These are phyloP conservation scores for Noturus placidus DNA, from an alignment of 2,113 vertebrate species.

Conservation along the genomic window DNA sequence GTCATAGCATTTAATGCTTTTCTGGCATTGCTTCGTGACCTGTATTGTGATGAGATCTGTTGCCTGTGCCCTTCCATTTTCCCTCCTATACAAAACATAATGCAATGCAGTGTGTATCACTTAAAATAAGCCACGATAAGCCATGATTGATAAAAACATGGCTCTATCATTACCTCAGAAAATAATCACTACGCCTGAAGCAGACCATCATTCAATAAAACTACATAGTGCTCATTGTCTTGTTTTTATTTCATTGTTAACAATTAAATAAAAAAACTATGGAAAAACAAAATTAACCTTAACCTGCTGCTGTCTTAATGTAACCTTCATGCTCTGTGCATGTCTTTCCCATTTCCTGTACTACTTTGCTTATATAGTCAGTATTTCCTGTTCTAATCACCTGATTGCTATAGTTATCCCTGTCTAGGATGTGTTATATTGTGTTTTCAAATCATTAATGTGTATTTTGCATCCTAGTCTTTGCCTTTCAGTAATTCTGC, in stretches of 20 bases:
- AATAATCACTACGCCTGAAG: neutral
- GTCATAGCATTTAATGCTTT: neutral
- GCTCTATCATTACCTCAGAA: neutral
- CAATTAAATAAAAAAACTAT: neutral
- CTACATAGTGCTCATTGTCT: neutral
- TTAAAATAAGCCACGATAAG: neutral
- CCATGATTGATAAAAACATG: neutral
- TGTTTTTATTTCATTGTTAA: neutral
- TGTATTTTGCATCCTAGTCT: too few relatives aligned
- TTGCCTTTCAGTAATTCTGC: too few relatives aligned
- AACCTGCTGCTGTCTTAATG: too few relatives aligned
- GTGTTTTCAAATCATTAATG: too few relatives aligned
- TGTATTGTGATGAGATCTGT: neutral
- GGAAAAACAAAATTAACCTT: neutral
- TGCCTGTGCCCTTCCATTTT: neutral
- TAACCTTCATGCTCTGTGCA: too few relatives aligned
- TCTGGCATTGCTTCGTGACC: neutral
- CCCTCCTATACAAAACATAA: neutral
- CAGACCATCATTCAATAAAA: neutral
- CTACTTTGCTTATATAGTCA: too few relatives aligned
- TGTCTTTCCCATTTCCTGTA: too few relatives aligned
- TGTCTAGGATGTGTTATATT: too few relatives aligned
- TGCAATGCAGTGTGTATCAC: neutral
- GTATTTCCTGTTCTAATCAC: too few relatives aligned
- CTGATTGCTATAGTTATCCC: too few relatives aligned